Conservation (phyloP, 1,140 invertebrate species). For the Streblospio benedicti region DNA sequence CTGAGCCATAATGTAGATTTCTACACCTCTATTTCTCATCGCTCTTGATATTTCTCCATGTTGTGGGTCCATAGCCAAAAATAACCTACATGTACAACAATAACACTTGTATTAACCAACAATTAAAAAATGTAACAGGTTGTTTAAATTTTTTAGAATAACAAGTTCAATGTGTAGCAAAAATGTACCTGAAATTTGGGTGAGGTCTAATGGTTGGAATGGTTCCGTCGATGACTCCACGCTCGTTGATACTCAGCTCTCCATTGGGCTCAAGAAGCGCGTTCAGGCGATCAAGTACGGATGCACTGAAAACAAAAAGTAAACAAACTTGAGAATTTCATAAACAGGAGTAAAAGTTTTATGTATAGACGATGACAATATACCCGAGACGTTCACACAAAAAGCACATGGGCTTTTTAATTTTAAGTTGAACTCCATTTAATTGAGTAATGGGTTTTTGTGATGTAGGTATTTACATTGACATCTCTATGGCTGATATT, state of each 20-base stretch:
- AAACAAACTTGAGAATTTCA: background rate
- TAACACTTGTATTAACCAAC: background rate
- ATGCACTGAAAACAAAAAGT: constrained; percentile 55
- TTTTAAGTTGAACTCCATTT: no score
- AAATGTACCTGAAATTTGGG: constrained; percentile 62
- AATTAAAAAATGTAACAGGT: background rate
- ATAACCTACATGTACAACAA: constrained; percentile 56
- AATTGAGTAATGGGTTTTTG: no score
- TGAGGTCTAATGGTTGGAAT: constrained; percentile 73
- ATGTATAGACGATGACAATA: background rate
- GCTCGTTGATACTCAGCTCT: constrained; percentile 78
- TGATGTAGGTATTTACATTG: no score
- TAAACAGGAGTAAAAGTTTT: no score
- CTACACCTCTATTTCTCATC: constrained; percentile 94
- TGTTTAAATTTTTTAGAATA: background rate
- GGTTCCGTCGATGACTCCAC: constrained; percentile 65
- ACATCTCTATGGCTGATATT: no score
- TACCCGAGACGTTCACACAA: no score
- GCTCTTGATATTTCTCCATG: constrained; percentile 91
- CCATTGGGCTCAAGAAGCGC: constrained; percentile 88
- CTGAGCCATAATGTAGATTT: constrained; percentile 65
- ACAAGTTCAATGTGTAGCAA: background rate
- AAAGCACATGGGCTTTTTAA: no score
- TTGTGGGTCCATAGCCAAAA: constrained; percentile 88
- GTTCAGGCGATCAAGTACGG: constrained; percentile 93